Percentiles rank a stretch among this genome's conserved stretches.
phyloP scores from a whole-genome alignment of 2,113 vertebrate species.

The Cyphomyrus discorhynchus region DNA sequence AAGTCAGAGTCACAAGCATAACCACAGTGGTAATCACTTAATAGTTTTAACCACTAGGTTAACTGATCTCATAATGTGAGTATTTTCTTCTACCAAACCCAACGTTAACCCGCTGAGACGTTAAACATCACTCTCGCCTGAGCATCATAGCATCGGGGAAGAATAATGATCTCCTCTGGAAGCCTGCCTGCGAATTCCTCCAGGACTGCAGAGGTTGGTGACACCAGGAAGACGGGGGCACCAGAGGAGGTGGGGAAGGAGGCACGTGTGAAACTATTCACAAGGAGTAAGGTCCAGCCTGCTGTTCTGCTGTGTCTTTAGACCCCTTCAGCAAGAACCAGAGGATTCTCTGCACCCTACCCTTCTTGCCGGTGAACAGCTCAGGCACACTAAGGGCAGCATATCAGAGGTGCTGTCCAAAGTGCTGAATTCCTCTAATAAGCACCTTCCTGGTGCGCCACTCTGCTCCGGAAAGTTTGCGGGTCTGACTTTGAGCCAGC shows the following conservation, averaged over 20 bases:
- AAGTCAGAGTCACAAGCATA: neutral
- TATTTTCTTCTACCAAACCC: neutral
- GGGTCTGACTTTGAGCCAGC: slow-evolving; percentile 24
- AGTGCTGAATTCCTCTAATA: slow-evolving; percentile 69
- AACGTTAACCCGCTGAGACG: neutral
- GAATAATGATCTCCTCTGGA: neutral
- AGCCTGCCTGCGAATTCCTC: neutral
- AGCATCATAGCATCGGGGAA: neutral
- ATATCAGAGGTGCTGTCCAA: slow-evolving; percentile 70
- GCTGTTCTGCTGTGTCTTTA: neutral
- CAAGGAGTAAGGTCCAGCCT: neutral
- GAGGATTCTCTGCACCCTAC: neutral
- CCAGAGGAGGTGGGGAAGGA: neutral
- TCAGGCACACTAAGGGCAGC: slow-evolving; percentile 23
- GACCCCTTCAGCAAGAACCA: neutral
- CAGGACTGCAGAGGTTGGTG: neutral
- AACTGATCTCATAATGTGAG: neutral
- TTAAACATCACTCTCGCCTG: neutral
- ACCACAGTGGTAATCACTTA: neutral
- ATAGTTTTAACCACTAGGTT: neutral
- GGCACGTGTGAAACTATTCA: neutral
- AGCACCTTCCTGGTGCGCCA: slow-evolving; percentile 64
- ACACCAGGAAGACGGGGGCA: neutral
- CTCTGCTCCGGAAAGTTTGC: slow-evolving; percentile 42
- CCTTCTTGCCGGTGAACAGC: neutral